Conservation (phyloP, 2,888 invertebrate genomes). For the Crossocerus cetratus region DNA sequence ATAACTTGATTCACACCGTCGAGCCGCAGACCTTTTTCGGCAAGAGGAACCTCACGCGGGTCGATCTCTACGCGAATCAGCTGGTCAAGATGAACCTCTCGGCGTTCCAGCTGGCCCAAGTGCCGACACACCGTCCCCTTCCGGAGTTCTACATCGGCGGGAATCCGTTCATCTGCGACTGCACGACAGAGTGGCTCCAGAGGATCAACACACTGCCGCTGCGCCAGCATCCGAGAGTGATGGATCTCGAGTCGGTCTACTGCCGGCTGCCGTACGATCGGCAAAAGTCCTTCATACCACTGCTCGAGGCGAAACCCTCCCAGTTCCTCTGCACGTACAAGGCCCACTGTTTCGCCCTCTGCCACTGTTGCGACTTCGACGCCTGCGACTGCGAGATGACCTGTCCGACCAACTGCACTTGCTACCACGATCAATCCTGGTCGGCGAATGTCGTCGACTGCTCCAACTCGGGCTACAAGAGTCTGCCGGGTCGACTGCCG, state of each 20-base stretch:
- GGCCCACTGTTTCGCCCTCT: conserved; percentile 95
- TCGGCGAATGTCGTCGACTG: conserved; percentile 95
- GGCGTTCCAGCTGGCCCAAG: conserved; percentile 89
- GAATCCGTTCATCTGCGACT: conserved; percentile 96
- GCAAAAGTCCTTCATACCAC: conserved; percentile 89
- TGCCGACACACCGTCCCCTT: conserved; percentile 85
- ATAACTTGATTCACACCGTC: conserved; percentile 90
- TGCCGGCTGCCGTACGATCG: conserved; percentile 92
- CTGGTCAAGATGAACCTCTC: conserved; percentile 93
- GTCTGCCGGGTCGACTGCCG: conserved; percentile 91
- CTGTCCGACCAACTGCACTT: conserved; percentile 95
- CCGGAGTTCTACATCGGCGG: conserved; percentile 96
- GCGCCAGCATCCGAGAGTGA: conserved; percentile 92
- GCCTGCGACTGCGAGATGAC: conserved; percentile 99
- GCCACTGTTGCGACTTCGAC: conserved; percentile 97
- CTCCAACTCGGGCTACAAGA: conserved; percentile 87
- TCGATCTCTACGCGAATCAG: conserved; percentile 95
- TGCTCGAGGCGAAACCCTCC: conserved; percentile 91
- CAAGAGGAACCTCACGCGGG: conserved; percentile 92
- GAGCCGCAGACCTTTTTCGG: conserved; percentile 93
- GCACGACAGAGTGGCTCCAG: conserved; percentile 97
- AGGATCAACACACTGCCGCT: conserved; percentile 91
- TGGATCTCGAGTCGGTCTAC: conserved; percentile 93
- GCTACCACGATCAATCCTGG: conserved; percentile 97
- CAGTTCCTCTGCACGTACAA: conserved; percentile 95